Evolutionary conservation across 2,797 vertebrate genomes (phyloP), one percentile per base, ranked within the genome.

Genomic region (Acrossocheilus wenchowensis): DNA sequence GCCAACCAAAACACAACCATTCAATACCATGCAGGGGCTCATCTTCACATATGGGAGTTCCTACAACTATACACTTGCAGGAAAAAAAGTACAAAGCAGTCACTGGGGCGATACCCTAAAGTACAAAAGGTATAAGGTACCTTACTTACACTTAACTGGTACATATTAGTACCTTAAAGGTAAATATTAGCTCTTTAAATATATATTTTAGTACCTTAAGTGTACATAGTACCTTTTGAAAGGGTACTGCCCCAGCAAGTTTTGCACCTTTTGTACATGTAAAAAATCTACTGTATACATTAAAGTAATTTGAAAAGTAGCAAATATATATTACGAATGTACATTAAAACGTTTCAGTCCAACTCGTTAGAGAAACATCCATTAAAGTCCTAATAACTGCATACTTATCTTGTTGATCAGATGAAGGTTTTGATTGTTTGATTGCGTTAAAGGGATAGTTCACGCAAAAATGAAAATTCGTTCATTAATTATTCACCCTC

Each of bases 1-100:
- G 85, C 78, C 78, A 54, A 75, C 17, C 69, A 74, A 68, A 86
- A 86, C 78, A 86, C 34, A 80, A n/a, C 50, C 68, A 72, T 68
- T 80, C 39, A 57, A 72, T 36, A 60, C 4, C 50, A 60, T 26
- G 45, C 48, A 45, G 36, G 26, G 83, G 48, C 17, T 69, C 74
- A 54, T 34, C 73, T 84, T 50, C 62, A 68, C 43, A 48, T 75
- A 45, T 4, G 15, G 50, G 26, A 50, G 30, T 66, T 41, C 34
- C 71, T 74, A 23, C 26, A 62, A 60, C 52, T 64, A 50, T 4
- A 68, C 66, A 19, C 66, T 68, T 34, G 36, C 34, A 68, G 64
- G 17, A 34, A 4, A 68, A 60, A 66, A 36, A 9, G 15, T 34
- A 19, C 15, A 36, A 36, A 36, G 66, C 66, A 68, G 15, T 68